Conservation (phyloP, 2,113 vertebrate species). For the Podarcis cretensis region DNA sequence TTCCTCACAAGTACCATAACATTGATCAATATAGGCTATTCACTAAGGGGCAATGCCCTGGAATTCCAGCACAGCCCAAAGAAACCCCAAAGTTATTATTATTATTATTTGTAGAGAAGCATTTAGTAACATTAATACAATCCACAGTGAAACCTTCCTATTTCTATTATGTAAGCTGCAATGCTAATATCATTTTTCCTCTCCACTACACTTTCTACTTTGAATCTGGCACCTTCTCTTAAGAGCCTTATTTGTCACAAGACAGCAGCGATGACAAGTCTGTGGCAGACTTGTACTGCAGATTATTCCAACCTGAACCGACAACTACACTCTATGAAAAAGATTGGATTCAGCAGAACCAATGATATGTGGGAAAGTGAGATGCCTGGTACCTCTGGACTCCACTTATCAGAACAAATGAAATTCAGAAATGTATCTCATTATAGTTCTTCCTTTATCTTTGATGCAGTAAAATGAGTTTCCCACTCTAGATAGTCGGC, state of each 20-base stretch:
- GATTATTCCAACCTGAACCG: neutral
- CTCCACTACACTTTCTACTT: neutral
- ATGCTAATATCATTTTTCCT: constrained; percentile 24
- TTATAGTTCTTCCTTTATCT: neutral
- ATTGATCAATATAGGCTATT: constrained; percentile 26
- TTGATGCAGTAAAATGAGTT: neutral
- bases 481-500: no score
- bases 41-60: neutral
- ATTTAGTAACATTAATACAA: constrained; percentile 53
- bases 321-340: neutral
- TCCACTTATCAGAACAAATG: neutral
- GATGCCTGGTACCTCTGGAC: neutral
- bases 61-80: constrained; percentile 45
- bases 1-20: constrained; percentile 21
- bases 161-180: constrained; percentile 45
- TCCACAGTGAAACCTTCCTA: constrained; percentile 51
- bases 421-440: neutral
- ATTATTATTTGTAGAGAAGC: constrained; percentile 55
- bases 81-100: constrained; percentile 10
- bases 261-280: neutral
- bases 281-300: neutral
- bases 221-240: neutral
- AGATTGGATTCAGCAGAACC: neutral
- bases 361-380: neutral
- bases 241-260: neutral